phyloP scores from a whole-genome alignment of 2,113 vertebrate species.

The Rutilus rutilus region DNA sequence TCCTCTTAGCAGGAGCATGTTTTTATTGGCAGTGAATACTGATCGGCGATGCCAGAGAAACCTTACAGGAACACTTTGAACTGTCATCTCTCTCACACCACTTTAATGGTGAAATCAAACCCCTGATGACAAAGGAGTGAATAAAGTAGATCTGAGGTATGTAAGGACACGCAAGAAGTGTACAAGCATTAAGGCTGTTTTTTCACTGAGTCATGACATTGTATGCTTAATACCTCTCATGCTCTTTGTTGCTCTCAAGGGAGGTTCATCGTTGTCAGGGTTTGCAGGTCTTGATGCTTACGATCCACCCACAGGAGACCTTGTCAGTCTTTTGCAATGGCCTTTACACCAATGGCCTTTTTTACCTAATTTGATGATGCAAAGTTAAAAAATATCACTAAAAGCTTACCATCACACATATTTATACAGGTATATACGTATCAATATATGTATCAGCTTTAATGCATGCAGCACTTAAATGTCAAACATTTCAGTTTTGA shows the following conservation, averaged over 20 bases:
- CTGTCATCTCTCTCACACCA: background rate
- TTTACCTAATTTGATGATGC: too few species aligned
- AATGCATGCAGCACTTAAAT: too few species aligned
- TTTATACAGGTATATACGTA: too few species aligned
- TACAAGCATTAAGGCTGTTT: background rate
- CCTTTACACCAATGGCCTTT: background rate
- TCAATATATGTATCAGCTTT: too few species aligned
- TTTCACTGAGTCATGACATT: conserved; percentile 9
- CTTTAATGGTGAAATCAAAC: conserved; percentile 12
- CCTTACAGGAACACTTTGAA: conserved; percentile 34
- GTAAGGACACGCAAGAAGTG: background rate
- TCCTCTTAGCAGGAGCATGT: conserved; percentile 25
- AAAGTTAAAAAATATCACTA: too few species aligned
- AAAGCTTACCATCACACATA: too few species aligned
- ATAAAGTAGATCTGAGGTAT: background rate
- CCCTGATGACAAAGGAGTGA: conserved; percentile 2
- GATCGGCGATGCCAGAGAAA: conserved; percentile 12
- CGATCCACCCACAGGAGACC: background rate
- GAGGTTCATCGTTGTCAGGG: background rate
- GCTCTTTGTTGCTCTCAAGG: background rate
- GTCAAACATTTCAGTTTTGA: too few species aligned
- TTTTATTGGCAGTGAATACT: conserved; percentile 16
- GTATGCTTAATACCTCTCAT: background rate
- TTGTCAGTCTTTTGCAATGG: background rate
- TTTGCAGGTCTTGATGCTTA: conserved; percentile 11